Conservation (phyloP, 2,888 invertebrate species). For the Chironomus tentans region DNA sequence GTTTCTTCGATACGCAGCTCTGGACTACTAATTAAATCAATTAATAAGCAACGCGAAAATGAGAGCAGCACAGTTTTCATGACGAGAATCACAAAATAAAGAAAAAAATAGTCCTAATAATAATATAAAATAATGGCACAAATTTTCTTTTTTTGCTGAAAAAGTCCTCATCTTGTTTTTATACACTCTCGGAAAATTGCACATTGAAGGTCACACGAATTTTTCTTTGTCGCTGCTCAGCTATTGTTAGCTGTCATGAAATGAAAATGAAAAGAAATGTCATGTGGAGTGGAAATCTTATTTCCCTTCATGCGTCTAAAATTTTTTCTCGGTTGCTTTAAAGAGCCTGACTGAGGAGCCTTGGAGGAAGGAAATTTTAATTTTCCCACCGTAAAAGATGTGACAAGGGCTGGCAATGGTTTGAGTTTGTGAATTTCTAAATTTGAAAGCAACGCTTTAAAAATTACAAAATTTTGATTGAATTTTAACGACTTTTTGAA, state of each 20-base stretch:
- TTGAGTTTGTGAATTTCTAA: too few species aligned
- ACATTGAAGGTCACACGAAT: not conserved
- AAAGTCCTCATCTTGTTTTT: not conserved
- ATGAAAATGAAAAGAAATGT: not conserved
- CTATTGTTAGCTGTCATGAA: not conserved
- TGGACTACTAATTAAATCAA: conserved; percentile 21
- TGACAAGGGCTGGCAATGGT: not conserved
- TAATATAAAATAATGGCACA: not conserved
- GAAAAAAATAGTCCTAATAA: not conserved
- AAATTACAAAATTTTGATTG: not conserved
- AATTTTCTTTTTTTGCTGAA: not conserved
- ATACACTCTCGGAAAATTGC: not conserved
- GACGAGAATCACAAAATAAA: not conserved
- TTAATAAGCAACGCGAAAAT: not conserved
- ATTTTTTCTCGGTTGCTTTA: too few species aligned
- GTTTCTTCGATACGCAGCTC: not conserved
- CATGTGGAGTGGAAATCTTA: not conserved
- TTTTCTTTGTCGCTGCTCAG: not conserved
- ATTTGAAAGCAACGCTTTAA: too few species aligned
- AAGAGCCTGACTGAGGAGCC: too few species aligned
- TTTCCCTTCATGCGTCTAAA: not conserved
- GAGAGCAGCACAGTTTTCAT: not conserved
- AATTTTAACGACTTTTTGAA: too few species aligned
- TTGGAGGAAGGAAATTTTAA: too few species aligned
- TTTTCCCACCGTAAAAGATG: too few species aligned